phyloP scores from a whole-genome alignment of 1,140 invertebrate species.

The Araneus ventricosus region DNA sequence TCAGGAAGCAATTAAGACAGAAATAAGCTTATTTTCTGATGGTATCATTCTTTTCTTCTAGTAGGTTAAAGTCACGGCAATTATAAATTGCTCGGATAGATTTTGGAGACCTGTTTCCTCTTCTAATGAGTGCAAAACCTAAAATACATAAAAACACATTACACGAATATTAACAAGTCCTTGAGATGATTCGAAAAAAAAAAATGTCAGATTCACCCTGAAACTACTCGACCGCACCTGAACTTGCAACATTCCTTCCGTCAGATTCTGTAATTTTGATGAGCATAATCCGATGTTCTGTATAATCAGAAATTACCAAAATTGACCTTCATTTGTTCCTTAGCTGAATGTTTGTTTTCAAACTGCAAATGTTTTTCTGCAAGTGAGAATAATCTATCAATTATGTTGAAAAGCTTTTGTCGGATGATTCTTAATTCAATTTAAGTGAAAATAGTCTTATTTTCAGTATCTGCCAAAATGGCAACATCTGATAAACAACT shows the following conservation, averaged over 20 bases:
- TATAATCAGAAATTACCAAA: background rate
- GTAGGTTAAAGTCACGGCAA: background rate
- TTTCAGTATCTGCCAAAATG: too few species aligned
- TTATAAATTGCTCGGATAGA: background rate
- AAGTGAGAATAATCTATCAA: too few species aligned
- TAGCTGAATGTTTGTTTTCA: background rate
- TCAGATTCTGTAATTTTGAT: background rate
- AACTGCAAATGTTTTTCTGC: background rate
- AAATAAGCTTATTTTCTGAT: background rate
- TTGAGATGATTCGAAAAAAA: background rate
- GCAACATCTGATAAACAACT: too few species aligned
- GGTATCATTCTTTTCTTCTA: background rate
- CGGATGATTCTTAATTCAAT: too few species aligned
- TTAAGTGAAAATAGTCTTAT: too few species aligned
- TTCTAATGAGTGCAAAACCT: background rate
- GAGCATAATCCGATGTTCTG: background rate
- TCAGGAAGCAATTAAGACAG: background rate
- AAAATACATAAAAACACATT: background rate
- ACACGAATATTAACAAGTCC: background rate
- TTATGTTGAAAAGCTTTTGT: too few species aligned
- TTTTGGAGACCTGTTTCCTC: background rate
- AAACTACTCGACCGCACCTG: background rate
- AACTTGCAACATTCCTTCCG: background rate
- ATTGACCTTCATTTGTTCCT: background rate
- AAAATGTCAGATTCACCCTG: background rate